A percentile compares a stretch with the other conserved stretches of the same genome.
Evolutionary conservation across 2,888 invertebrate species (phyloP).

Genomic region (Seira sanloemensis): DNA sequence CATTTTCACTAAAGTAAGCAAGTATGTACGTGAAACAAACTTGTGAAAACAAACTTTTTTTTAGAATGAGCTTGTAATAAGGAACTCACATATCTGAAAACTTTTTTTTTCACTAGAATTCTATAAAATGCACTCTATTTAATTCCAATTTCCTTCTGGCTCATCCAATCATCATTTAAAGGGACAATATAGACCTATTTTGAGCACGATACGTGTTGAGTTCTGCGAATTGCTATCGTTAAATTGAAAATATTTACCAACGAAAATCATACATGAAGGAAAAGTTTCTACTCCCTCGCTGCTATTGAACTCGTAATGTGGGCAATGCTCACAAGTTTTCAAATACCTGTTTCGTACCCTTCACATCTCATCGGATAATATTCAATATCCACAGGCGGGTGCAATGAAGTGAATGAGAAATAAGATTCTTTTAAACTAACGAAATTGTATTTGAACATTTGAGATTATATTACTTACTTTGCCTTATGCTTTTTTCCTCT

Average conservation of each 20-base stretch:
- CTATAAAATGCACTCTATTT: background rate
- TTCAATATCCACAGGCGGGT: background rate
- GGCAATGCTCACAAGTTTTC: no score
- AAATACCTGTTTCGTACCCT: constrained; percentile 18
- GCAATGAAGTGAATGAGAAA: no score
- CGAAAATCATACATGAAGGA: background rate
- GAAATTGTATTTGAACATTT: background rate
- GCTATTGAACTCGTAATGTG: no score
- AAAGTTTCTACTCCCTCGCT: no score
- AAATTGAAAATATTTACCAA: constrained; percentile 11
- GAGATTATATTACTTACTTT: constrained; percentile 6
- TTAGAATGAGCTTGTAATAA: background rate
- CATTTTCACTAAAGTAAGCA: background rate
- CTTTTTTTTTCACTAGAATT: background rate
- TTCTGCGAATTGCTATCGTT: background rate
- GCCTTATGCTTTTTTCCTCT: background rate
- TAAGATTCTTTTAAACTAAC: background rate
- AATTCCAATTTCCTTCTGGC: background rate
- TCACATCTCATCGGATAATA: background rate
- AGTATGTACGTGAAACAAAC: background rate
- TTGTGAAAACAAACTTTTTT: constrained; percentile 7
- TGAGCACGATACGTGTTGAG: background rate
- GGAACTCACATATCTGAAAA: no score
- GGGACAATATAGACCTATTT: background rate
- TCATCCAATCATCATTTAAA: background rate